These are phyloP conservation scores for Sycophaga agraensis DNA, from an alignment of 1,140 invertebrate species.

Conservation along the genomic window DNA sequence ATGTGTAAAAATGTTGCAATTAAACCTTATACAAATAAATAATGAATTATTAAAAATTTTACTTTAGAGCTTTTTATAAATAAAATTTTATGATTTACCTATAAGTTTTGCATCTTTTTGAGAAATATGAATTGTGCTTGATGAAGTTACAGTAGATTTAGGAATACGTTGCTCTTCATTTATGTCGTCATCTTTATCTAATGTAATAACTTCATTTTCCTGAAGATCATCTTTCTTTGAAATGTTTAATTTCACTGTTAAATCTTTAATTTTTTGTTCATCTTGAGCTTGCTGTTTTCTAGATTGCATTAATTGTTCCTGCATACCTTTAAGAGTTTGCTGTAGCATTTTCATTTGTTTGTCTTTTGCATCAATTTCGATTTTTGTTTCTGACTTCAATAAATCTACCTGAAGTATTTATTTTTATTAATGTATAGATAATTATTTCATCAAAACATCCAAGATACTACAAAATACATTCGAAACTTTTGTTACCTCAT, in stretches of 20 bases:
- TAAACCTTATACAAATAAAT: constrained; percentile 60
- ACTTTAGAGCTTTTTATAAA: not conserved
- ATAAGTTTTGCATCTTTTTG: constrained; percentile 69
- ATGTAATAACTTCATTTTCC: constrained; percentile 53
- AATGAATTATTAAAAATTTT: constrained; percentile 16
- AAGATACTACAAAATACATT: too few species aligned
- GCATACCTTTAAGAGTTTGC: constrained; percentile 79
- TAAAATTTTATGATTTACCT: constrained; percentile 40
- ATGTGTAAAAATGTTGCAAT: constrained; percentile 83
- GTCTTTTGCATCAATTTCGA: constrained; percentile 70
- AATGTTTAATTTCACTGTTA: constrained; percentile 60
- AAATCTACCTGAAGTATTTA: constrained; percentile 59
- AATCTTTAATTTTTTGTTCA: constrained; percentile 62
- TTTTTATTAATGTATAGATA: not conserved
- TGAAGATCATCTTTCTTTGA: constrained; percentile 45
- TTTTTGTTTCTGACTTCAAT: constrained; percentile 67
- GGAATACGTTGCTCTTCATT: constrained; percentile 54
- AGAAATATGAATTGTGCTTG: constrained; percentile 49
- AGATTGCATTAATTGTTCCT: constrained; percentile 70
- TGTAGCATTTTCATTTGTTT: constrained; percentile 73
- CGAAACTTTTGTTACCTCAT: too few species aligned
- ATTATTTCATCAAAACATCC: too few species aligned
- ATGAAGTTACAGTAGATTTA: constrained; percentile 41
- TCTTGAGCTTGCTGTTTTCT: constrained; percentile 66
- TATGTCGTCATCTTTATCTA: constrained; percentile 58